These are phyloP conservation scores for Melanotus villosus DNA, from an alignment of 2,888 invertebrate genomes.

Conservation along the genomic window DNA sequence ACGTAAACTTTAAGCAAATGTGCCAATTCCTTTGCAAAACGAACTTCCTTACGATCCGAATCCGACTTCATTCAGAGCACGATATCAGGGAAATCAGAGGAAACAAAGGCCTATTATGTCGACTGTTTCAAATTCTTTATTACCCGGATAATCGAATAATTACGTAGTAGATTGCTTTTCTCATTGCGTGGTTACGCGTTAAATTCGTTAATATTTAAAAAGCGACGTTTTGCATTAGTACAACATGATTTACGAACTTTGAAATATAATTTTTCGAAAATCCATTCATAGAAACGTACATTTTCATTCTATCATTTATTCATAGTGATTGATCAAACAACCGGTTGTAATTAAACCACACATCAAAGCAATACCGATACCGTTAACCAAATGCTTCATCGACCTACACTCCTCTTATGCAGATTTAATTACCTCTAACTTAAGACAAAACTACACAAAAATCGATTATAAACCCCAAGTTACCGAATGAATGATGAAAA, in stretches of 20 bases:
- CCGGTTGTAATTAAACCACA: too few species aligned
- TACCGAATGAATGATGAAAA: too few species aligned
- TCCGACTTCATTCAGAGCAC: conserved; percentile 52
- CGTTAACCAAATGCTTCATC: too few species aligned
- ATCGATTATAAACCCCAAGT: too few species aligned
- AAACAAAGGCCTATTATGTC: conserved; percentile 7
- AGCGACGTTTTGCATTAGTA: neutral
- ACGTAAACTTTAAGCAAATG: conserved; percentile 61
- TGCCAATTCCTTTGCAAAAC: conserved; percentile 61
- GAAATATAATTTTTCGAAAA: too few species aligned
- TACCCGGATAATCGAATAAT: neutral
- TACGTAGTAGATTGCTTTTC: neutral
- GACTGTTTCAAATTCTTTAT: neutral
- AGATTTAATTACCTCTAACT: too few species aligned
- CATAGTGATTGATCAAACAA: too few species aligned
- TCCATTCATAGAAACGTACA: too few species aligned
- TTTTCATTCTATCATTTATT: too few species aligned
- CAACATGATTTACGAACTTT: neutral
- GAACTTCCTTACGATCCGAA: conserved; percentile 55
- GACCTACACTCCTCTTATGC: too few species aligned
- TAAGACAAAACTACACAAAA: too few species aligned
- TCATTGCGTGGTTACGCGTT: neutral
- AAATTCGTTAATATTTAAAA: neutral
- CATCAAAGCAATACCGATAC: too few species aligned
- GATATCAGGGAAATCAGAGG: neutral